These are phyloP conservation scores for Yponomeuta malinellus DNA, from an alignment of 2,888 invertebrate genomes.

Conservation along the genomic window DNA sequence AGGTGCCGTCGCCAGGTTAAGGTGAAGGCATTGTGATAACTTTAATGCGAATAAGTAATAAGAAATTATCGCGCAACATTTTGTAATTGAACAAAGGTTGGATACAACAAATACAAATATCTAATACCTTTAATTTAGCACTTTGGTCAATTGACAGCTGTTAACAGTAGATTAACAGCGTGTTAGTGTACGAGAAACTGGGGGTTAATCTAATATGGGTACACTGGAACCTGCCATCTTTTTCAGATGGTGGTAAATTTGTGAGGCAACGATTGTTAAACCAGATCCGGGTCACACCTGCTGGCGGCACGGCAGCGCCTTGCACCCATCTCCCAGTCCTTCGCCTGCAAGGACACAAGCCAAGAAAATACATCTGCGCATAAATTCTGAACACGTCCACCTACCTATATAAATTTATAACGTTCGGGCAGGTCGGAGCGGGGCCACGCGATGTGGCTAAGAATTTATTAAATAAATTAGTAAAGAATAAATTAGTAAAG, in stretches of 20 bases:
- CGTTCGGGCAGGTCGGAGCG: slow-evolving; percentile 32
- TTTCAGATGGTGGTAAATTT: neutral
- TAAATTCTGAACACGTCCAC: slow-evolving; percentile 65
- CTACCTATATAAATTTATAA: slow-evolving; percentile 70
- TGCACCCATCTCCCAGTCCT: neutral
- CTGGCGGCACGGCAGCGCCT: slow-evolving; percentile 30
- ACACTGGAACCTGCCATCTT: neutral
- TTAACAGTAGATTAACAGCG: too few relatives aligned
- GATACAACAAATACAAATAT: too few relatives aligned
- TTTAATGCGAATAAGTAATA: neutral
- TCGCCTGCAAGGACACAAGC: slow-evolving; percentile 25
- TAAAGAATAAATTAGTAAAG: slow-evolving; percentile 62
- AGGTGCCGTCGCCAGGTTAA: neutral
- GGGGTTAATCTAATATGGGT: too few relatives aligned
- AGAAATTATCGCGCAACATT: neutral
- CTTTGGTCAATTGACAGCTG: too few relatives aligned
- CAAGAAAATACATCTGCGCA: slow-evolving; percentile 58
- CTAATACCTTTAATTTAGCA: too few relatives aligned
- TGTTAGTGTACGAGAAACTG: too few relatives aligned
- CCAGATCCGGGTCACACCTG: slow-evolving; percentile 33
- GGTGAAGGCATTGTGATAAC: neutral
- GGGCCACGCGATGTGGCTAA: slow-evolving; percentile 52
- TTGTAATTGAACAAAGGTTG: neutral
- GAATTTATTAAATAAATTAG: slow-evolving; percentile 71
- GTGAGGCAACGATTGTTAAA: slow-evolving; percentile 9